These are phyloP conservation scores for Heterodera schachtii DNA, from an alignment of 1,140 invertebrate species.

Conservation along the genomic window DNA sequence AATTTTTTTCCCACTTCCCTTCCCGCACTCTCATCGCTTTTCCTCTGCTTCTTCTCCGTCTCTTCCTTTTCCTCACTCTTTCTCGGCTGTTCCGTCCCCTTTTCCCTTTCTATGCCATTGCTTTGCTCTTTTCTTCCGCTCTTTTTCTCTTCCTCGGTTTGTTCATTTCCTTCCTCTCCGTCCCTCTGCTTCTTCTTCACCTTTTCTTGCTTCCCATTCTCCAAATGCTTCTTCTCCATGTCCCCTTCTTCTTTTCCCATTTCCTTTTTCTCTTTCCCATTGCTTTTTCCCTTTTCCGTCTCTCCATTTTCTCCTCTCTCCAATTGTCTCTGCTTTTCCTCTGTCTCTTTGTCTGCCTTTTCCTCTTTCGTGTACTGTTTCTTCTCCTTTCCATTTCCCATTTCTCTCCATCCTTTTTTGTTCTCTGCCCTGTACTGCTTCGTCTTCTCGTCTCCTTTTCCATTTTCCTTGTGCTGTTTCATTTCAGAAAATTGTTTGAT, in stretches of 20 bases:
- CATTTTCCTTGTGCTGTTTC: not conserved
- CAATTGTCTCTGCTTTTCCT: not conserved
- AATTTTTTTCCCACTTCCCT: too few relatives aligned
- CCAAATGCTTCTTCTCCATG: not conserved
- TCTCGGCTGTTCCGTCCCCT: too few relatives aligned
- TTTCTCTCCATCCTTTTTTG: not conserved
- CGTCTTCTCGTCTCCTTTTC: not conserved
- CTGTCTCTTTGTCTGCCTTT: not conserved
- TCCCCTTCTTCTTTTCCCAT: not conserved
- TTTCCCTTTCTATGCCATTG: too few relatives aligned
- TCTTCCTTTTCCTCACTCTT: too few relatives aligned
- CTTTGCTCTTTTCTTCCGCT: not conserved
- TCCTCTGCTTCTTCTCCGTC: too few relatives aligned
- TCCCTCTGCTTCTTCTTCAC: not conserved
- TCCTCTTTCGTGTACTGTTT: not conserved
- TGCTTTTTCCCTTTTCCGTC: slow-evolving; percentile 1
- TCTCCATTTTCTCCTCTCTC: not conserved
- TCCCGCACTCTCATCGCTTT: too few relatives aligned
- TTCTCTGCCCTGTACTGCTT: not conserved
- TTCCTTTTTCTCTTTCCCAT: not conserved
- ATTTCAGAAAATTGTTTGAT: not conserved
- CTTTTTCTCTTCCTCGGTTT: not conserved
- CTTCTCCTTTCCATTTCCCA: not conserved
- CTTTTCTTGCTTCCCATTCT: not conserved
- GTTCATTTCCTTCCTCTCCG: not conserved